These are phyloP conservation scores for Lepidotrigona ventralis DNA, from an alignment of 1,140 invertebrate genomes.

Conservation along the genomic window DNA sequence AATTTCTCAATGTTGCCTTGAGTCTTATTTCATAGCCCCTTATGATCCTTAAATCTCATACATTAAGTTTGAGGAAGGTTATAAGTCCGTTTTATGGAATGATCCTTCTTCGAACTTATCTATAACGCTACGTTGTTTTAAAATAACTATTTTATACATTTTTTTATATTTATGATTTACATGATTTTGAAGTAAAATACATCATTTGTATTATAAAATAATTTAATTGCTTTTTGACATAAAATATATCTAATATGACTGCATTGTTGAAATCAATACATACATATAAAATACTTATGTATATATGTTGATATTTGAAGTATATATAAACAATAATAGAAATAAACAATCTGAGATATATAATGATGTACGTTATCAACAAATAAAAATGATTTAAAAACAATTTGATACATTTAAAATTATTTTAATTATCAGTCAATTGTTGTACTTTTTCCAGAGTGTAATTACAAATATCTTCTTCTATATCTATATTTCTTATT, in stretches of 20 bases:
- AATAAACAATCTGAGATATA: conserved; percentile 1
- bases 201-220: conserved; percentile 6
- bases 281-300: conserved; percentile 6
- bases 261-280: conserved; percentile 1
- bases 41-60: not conserved
- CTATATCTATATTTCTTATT: conserved; percentile 5
- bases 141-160: conserved; percentile 17
- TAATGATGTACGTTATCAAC: not conserved
- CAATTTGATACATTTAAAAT: not conserved
- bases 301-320: not conserved
- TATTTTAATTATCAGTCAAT: conserved; percentile 4
- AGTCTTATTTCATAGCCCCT: conserved; percentile 40
- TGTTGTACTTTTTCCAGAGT: conserved; percentile 4
- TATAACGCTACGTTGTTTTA: not conserved
- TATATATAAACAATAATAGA: not conserved
- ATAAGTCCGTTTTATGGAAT: not conserved
- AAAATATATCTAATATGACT: conserved; percentile 12
- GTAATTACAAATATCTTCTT: conserved; percentile 24
- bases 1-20: conserved; percentile 51
- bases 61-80: not conserved
- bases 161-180: conserved; percentile 6
- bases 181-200: conserved; percentile 6
- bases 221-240: not conserved
- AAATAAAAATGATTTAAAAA: not conserved
- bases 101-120: not conserved